Evolutionary conservation across 2,888 invertebrate species (phyloP).

Genomic region (Phytoseiulus persimilis): DNA sequence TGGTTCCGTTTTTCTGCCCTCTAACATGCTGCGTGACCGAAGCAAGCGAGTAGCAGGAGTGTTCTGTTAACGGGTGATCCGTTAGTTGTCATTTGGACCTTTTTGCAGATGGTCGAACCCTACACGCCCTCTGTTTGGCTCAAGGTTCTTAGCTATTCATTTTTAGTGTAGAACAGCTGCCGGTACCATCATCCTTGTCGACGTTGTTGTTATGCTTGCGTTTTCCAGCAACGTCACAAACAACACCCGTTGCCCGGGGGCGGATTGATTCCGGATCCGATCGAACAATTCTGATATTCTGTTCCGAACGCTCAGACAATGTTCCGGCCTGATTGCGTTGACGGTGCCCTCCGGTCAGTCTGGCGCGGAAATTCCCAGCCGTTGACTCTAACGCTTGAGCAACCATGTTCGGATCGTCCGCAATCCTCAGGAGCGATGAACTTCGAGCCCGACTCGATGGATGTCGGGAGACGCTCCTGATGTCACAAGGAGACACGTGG

Average conservation of each 20-base stretch:
- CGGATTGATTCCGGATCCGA: not conserved
- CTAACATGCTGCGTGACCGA: not conserved
- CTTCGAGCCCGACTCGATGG: no score
- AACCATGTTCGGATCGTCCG: no score
- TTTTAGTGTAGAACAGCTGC: slow-evolving; percentile 5
- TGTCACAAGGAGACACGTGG: no score
- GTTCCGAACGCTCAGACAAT: not conserved
- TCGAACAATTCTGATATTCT: not conserved
- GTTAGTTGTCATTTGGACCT: not conserved
- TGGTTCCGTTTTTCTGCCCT: not conserved
- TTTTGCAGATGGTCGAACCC: not conserved
- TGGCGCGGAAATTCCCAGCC: no score
- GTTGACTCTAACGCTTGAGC: no score
- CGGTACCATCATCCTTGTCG: not conserved
- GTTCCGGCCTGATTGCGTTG: not conserved
- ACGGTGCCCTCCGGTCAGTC: no score
- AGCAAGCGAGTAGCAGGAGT: not conserved
- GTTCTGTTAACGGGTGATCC: not conserved
- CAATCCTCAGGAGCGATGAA: no score
- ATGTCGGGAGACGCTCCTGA: no score
- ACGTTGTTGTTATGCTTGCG: not conserved
- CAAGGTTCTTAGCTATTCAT: not conserved
- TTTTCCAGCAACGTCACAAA: not conserved
- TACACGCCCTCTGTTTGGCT: not conserved
- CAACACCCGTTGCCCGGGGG: not conserved